phyloP scores from a whole-genome alignment of 2,888 invertebrate genomes.

The Chironomus tentans region DNA sequence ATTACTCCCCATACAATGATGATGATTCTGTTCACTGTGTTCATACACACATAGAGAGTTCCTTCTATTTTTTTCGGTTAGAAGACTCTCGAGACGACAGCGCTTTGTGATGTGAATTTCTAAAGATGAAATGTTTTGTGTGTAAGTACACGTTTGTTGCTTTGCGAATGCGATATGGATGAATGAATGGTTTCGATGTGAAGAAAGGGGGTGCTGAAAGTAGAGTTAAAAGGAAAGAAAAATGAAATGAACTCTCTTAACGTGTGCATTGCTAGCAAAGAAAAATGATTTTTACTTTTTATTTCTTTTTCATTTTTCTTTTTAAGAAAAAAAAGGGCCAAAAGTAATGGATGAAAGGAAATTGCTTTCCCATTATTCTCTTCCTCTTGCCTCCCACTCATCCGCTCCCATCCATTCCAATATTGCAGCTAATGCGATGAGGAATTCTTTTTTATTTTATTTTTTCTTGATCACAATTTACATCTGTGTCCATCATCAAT shows the following conservation, averaged over 20 bases:
- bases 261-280: neutral
- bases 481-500: neutral
- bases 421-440: neutral
- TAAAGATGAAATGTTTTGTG: neutral
- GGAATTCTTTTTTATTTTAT: neutral
- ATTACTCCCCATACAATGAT: neutral
- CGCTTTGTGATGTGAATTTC: conserved; percentile 6
- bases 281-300: neutral
- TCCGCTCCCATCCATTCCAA: neutral
- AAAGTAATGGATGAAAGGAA: neutral
- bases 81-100: neutral
- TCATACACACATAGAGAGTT: neutral
- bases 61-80: neutral
- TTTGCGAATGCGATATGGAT: no score
- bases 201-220: no score
- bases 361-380: neutral
- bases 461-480: neutral
- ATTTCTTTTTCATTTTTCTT: neutral
- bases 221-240: no score
- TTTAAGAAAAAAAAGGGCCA: neutral
- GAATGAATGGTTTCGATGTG: no score
- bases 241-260: neutral
- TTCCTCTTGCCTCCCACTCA: neutral
- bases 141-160: neutral
- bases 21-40: no score